These are phyloP conservation scores for Heterohyrax brucei DNA, from an alignment of 2,797 vertebrate genomes.

Conservation along the genomic window DNA sequence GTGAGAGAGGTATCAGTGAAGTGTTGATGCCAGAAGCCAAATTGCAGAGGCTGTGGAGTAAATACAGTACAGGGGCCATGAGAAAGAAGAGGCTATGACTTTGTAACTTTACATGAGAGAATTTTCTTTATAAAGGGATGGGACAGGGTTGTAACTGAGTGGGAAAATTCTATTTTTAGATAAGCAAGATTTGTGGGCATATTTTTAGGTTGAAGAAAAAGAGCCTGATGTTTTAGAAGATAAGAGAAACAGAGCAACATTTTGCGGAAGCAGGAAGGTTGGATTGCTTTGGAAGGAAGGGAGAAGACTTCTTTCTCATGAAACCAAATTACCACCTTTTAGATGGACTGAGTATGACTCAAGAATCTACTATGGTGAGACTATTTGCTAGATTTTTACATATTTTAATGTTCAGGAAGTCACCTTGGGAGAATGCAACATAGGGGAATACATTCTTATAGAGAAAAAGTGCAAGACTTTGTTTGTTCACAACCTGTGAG, in stretches of 20 bases:
- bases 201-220: not conserved
- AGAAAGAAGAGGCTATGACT: not conserved
- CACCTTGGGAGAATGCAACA: not conserved
- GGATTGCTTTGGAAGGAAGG: not conserved
- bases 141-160: not conserved
- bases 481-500: not conserved
- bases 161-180: not conserved
- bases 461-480: not conserved
- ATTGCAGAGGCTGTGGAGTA: not conserved
- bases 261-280: not conserved
- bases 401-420: not conserved
- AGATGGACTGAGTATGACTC: not conserved
- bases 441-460: not conserved
- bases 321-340: not conserved
- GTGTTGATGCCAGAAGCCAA: not conserved
- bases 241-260: not conserved
- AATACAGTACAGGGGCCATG: not conserved
- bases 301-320: not conserved
- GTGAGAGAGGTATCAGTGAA: not conserved
- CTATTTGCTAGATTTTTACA: not conserved
- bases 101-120: not conserved
- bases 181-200: not conserved
- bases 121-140: not conserved
- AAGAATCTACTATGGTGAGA: no score
- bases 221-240: not conserved